Evolutionary conservation across 1,140 invertebrate species (phyloP).

Genomic region (Tetragonula clypearis): DNA sequence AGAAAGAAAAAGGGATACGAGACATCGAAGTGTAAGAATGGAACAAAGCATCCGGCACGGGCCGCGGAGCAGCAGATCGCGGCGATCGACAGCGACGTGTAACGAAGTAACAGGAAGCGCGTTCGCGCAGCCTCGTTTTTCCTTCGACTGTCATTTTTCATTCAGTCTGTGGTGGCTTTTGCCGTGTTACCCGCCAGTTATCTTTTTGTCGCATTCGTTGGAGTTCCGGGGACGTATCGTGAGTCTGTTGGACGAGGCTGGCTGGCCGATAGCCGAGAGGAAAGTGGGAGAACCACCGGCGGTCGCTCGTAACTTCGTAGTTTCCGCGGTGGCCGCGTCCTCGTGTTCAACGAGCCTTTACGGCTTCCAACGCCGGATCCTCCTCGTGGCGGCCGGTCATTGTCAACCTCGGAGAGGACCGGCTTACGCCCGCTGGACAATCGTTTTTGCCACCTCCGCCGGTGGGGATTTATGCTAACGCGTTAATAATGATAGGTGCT

Average conservation of each 20-base stretch:
- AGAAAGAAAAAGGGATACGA: not conserved
- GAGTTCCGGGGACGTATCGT: conserved; percentile 54
- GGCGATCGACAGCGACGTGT: not conserved
- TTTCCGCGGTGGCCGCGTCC: conserved; percentile 64
- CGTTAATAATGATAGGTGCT: conserved; percentile 67
- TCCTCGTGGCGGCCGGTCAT: conserved; percentile 45
- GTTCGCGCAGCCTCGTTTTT: conserved; percentile 35
- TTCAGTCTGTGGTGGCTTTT: conserved; percentile 22
- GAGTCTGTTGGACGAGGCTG: conserved; percentile 15
- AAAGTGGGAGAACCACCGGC: not conserved
- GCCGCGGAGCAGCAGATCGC: not conserved
- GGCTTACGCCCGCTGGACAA: conserved; percentile 54
- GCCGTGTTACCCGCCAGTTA: conserved; percentile 42
- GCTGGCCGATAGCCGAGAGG: conserved; percentile 24
- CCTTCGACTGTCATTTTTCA: conserved; percentile 41
- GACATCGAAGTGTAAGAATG: not conserved
- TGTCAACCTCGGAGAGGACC: conserved; percentile 51
- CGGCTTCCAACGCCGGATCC: conserved; percentile 33
- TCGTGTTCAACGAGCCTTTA: conserved; percentile 66
- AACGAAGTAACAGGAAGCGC: conserved; percentile 42
- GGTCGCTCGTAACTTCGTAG: conserved; percentile 55
- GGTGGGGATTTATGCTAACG: conserved; percentile 64
- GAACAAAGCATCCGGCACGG: not conserved
- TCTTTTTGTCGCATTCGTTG: conserved; percentile 60
- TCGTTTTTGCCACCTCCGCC: conserved; percentile 59